Percentiles rank a stretch among this genome's conserved stretches.
Conservation (phyloP, 2,888 invertebrate genomes). For the Acleris sparsana region DNA sequence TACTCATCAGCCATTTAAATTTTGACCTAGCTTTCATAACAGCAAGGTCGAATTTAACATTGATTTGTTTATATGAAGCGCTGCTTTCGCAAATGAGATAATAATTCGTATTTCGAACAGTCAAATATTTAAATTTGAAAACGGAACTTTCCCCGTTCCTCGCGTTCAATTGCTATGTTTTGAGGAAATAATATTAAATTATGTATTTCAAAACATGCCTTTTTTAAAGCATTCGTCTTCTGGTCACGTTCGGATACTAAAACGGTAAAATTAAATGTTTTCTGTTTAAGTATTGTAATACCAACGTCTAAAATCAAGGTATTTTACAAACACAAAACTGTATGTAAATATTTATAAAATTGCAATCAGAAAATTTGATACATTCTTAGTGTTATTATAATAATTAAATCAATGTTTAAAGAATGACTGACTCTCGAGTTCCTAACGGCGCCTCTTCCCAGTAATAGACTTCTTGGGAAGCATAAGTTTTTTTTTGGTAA, state of each 20-base stretch:
- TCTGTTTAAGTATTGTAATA: too few relatives aligned
- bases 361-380: too few relatives aligned
- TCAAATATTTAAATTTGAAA: slow-evolving; percentile 70
- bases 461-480: too few relatives aligned
- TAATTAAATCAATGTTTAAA: too few relatives aligned
- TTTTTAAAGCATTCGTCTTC: slow-evolving; percentile 29
- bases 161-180: slow-evolving; percentile 55
- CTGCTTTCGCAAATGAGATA: slow-evolving; percentile 65
- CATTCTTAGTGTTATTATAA: too few relatives aligned
- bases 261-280: too few relatives aligned
- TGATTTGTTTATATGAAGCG: slow-evolving; percentile 41
- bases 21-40: slow-evolving; percentile 33
- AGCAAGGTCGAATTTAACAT: slow-evolving; percentile 40
- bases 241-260: slow-evolving; percentile 12
- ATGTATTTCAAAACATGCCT: slow-evolving; percentile 51
- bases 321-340: too few relatives aligned
- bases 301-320: too few relatives aligned
- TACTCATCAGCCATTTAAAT: slow-evolving; percentile 19
- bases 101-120: slow-evolving; percentile 72
- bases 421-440: too few relatives aligned
- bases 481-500: too few relatives aligned
- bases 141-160: slow-evolving; percentile 55
- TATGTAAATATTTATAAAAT: too few relatives aligned
- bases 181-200: slow-evolving; percentile 48
- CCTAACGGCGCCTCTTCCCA: too few relatives aligned